phyloP scores from a whole-genome alignment of 1,140 invertebrate genomes.

The Andricus grossulariae region DNA sequence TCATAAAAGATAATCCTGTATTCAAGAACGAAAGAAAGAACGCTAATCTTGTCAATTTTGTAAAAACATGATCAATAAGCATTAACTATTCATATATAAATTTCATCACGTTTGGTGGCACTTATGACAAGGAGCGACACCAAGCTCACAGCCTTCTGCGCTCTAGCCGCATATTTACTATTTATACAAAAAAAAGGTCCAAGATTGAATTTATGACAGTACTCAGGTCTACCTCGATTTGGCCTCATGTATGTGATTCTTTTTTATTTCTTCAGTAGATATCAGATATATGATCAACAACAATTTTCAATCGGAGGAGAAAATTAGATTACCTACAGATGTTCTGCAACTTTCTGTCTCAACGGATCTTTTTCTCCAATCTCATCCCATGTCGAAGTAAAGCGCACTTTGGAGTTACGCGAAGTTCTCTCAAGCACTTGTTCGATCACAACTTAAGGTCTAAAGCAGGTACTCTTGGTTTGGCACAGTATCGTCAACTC shows the following conservation, averaged over 20 bases:
- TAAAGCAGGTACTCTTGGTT: slow-evolving; percentile 8
- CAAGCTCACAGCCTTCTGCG: too few relatives aligned
- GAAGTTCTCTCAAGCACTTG: slow-evolving; percentile 25
- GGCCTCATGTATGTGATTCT: background rate
- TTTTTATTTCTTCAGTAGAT: background rate
- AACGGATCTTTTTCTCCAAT: slow-evolving; percentile 16
- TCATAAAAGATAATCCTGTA: too few relatives aligned
- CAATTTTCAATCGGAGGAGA: slow-evolving; percentile 37
- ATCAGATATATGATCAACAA: background rate
- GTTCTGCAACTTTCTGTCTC: slow-evolving; percentile 32
- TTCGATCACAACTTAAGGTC: slow-evolving; percentile 14
- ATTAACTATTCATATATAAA: too few relatives aligned
- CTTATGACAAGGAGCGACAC: too few relatives aligned
- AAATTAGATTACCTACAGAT: slow-evolving; percentile 43
- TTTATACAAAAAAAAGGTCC: too few relatives aligned
- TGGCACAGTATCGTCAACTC: slow-evolving; percentile 1
- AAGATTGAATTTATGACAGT: too few relatives aligned
- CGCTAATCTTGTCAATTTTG: too few relatives aligned
- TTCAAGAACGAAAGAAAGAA: too few relatives aligned
- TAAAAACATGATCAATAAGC: too few relatives aligned
- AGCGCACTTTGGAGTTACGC: background rate
- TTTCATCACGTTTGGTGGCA: too few relatives aligned
- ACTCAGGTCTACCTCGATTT: background rate
- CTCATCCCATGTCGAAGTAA: background rate
- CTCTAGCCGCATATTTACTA: too few relatives aligned